Evolutionary conservation across 64 coral and sea anemone species (phyloP), one percentile per base, ranked within the genome.

Genomic region (Montipora capricornis): DNA sequence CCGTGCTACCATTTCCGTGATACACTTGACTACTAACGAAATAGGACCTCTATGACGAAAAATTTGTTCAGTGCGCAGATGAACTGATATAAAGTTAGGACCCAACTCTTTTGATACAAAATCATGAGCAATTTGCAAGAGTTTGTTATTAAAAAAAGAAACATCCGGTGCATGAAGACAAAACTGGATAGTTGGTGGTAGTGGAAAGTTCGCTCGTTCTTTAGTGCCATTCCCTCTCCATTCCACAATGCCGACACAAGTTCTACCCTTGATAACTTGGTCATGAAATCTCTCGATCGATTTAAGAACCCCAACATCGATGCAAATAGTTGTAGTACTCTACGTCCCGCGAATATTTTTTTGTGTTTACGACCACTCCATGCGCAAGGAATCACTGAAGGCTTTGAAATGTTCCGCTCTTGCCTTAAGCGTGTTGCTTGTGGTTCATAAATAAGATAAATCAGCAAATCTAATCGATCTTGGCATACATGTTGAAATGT

Each of bases 141-240:
- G 29, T 29, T 29, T 29, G 88, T 62, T 45, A 77, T 91, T 98
- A 77, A 95, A 93, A 76, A 79, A 79, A 20, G 68, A 69, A 20
- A 93, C 53, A 76, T 88, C 87, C 37, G 88, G 47, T 47, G 73
- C 71, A 8, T 22, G 47, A 11, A 93, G 73, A 0, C 77, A 50
- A 60, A 64, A 73, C 13, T 26, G 24, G 53, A 97, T 92, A 44
- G 82, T 78, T 61, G 83, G 66, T 64, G 61, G 55, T 16, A 98
- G 52, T 2, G 89, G 77, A 76, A 95, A 98, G 44, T 95, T 88
- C 11, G 84, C 64, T 1, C 96, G 82, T 57, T 82, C n/a, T 77
- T 22, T n/a, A 20, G n/a, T 95, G 0, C 93, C 96, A 5, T 69
- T 89, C 59, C 96, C 96, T 80, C 92, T 98, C 96, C 96, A 98